These are phyloP conservation scores for Hucho hucho DNA, from an alignment of 2,113 vertebrate species.

Conservation along the genomic window DNA sequence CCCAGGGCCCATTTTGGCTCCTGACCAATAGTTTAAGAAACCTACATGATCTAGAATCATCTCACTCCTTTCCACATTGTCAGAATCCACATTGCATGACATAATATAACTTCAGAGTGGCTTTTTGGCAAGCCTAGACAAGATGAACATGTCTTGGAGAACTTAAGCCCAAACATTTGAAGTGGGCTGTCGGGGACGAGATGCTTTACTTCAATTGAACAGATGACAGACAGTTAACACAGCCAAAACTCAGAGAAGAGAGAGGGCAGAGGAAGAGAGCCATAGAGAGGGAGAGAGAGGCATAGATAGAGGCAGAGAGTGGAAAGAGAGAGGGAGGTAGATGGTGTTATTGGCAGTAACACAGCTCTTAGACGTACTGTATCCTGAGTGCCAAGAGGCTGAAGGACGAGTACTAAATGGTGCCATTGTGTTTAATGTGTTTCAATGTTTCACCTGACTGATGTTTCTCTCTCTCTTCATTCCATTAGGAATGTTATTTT, in stretches of 20 bases:
- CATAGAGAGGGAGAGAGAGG: not conserved
- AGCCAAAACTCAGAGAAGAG: not conserved
- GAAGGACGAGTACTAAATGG: conserved; percentile 6
- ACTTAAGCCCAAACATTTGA: conserved; percentile 1
- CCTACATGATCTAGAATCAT: not conserved
- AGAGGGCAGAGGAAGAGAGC: not conserved
- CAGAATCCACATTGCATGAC: not conserved
- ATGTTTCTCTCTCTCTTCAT: conserved; percentile 18
- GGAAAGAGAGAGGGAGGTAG: not conserved
- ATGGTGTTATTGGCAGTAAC: conserved; percentile 8
- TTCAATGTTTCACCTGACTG: conserved; percentile 29
- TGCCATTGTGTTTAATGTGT: conserved; percentile 23
- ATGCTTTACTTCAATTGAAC: not conserved
- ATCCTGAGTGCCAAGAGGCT: conserved; percentile 11
- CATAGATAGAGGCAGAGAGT: not conserved
- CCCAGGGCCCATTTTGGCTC: too few species aligned
- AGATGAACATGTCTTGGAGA: not conserved
- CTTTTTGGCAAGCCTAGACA: not conserved
- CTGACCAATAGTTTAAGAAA: not conserved
- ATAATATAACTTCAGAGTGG: not conserved
- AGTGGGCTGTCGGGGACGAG: not conserved
- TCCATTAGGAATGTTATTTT: conserved; percentile 1
- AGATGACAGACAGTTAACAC: not conserved
- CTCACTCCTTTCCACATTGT: not conserved
- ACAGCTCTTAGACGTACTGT: conserved; percentile 10